These are phyloP conservation scores for Eleutherodactylus coqui DNA, from an alignment of 2,797 vertebrate genomes.

Conservation along the genomic window DNA sequence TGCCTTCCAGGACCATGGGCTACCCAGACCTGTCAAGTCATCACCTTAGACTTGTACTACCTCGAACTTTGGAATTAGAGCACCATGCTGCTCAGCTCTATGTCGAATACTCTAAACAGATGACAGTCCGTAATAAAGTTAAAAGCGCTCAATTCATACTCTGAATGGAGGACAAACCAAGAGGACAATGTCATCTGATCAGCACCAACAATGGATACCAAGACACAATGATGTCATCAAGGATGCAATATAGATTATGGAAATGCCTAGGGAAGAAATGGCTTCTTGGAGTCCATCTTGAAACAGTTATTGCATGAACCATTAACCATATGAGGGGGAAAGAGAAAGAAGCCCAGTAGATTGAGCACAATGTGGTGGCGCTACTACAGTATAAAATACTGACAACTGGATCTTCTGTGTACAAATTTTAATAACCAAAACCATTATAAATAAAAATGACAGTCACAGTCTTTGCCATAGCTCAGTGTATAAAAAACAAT, in stretches of 20 bases:
- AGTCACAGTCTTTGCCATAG: background rate
- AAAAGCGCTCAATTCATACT: background rate
- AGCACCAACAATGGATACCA: background rate
- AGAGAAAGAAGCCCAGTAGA: background rate
- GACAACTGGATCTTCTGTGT: constrained; percentile 26
- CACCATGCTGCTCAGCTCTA: background rate
- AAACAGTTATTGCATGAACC: background rate
- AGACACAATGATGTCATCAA: background rate
- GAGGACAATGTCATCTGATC: background rate
- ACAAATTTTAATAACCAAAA: constrained; percentile 13
- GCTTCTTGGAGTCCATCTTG: background rate
- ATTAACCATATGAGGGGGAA: background rate
- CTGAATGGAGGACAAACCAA: background rate
- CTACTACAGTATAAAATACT: constrained; percentile 21
- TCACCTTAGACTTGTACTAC: background rate
- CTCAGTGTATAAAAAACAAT: constrained; percentile 31
- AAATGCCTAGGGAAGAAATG: background rate
- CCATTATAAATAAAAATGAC: constrained; percentile 24
- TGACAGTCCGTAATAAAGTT: background rate
- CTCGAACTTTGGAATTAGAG: background rate
- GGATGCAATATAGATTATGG: background rate
- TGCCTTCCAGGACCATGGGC: background rate
- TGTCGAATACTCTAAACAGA: background rate
- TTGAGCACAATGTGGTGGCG: background rate
- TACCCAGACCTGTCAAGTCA: background rate